Base-by-base conservation (phyloP, 1,140 invertebrate species). In the Calosoma granatense region DNA sequence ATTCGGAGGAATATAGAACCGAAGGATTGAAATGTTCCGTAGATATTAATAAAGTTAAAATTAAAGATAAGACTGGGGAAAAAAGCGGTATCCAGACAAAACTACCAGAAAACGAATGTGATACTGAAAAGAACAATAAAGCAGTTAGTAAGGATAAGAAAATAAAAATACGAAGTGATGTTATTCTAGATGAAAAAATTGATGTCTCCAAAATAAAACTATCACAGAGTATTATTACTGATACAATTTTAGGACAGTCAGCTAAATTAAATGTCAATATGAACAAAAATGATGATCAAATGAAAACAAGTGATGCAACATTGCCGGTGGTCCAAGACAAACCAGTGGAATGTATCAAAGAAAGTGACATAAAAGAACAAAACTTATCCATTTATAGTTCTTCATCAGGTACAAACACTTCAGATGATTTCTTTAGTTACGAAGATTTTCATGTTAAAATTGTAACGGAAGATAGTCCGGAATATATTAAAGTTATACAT, bases 391-490 rank as follows among this genome's bases (percentile, higher is more conserved):
- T n/a, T n/a, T n/a, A n/a, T n/a, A n/a, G n/a, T n/a, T n/a, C n/a
- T n/a, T n/a, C n/a, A n/a, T n/a, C n/a, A n/a, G n/a, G n/a, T n/a
- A 30, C 26, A 30, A 30, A 30, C 26, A 30, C 26, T 14, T 4
- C 26, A 30, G 26, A 30, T 30, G 26, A 6, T n/a, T n/a, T n/a
- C n/a, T n/a, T n/a, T n/a, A n/a, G n/a, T n/a, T n/a, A n/a, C n/a
- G n/a, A n/a, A n/a, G 17, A 47, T 47, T 47, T 47, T 47, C 9
- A 47, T 47, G 41, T 47, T 12, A 47, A 47, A 47, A 17, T 47
- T 12, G 17, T 17, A 17, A 47, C 9, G 9, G 41, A 11, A 11
- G 41, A 47, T 17, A 47, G 41, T 47, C 9, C 6, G 9, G 41
- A 47, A 47, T 47, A 12, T 47, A 47, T 47, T 11, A 47, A 47